Evolutionary conservation across 2,888 invertebrate genomes (phyloP).

Genomic region (Ichneumoninae sp.): DNA sequence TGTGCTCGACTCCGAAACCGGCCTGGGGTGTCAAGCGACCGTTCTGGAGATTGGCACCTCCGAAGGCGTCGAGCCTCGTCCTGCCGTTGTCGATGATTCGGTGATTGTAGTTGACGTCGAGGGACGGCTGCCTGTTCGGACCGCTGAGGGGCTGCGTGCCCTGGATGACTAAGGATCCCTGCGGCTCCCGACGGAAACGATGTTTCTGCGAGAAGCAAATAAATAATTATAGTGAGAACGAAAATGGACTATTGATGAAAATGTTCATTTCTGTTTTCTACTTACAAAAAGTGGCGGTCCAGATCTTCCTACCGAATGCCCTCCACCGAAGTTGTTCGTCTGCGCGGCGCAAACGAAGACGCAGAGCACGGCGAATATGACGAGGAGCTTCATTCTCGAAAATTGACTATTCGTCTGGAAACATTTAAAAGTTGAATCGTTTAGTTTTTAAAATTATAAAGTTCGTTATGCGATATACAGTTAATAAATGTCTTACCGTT

Average conservation of each 20-base stretch:
- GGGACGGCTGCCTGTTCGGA: slow-evolving; percentile 55
- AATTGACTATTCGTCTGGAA: slow-evolving; percentile 22
- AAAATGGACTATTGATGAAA: neutral
- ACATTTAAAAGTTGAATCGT: neutral
- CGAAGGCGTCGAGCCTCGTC: slow-evolving; percentile 61
- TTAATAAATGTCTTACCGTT: slow-evolving; percentile 32
- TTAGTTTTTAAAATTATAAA: neutral
- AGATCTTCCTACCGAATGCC: neutral
- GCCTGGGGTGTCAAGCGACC: slow-evolving; percentile 65
- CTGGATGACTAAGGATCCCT: slow-evolving; percentile 56
- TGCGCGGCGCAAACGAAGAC: slow-evolving; percentile 17
- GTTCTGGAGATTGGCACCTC: slow-evolving; percentile 66
- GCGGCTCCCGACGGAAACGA: slow-evolving; percentile 65
- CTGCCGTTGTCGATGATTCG: slow-evolving; percentile 61
- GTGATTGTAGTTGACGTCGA: slow-evolving; percentile 65
- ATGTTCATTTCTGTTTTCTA: neutral
- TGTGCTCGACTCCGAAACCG: slow-evolving; percentile 67
- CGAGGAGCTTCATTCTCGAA: slow-evolving; percentile 54
- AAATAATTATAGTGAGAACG: neutral
- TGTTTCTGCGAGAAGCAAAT: slow-evolving; percentile 13
- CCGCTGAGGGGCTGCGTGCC: slow-evolving; percentile 49
- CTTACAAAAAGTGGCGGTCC: neutral
- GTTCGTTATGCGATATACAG: neutral
- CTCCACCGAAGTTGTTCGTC: slow-evolving; percentile 18
- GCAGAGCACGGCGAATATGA: slow-evolving; percentile 52